Conservation (phyloP, 2,797 vertebrate genomes). For the Chelidonichthys spinosus region DNA sequence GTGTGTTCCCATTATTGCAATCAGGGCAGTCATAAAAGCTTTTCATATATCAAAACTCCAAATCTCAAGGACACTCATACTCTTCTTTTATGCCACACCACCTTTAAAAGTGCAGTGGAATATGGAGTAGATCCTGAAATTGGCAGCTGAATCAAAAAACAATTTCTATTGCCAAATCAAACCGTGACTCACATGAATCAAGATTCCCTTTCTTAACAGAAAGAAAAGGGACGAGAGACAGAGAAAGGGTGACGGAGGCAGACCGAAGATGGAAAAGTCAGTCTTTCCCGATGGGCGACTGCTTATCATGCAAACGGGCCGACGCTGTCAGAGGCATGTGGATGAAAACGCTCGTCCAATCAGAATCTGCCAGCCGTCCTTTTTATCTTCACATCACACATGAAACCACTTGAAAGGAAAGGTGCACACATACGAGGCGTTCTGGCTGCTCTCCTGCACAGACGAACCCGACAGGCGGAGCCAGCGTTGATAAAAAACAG, state of each 20-base stretch:
- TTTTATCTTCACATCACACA: conserved; percentile 26
- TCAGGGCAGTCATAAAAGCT: no score
- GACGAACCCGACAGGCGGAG: conserved; percentile 26
- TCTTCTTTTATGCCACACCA: no score
- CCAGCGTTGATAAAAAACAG: conserved; percentile 8
- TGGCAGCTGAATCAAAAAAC: no score
- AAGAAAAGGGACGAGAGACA: background rate
- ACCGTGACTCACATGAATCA: no score
- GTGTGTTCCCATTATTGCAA: no score
- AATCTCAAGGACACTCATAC: no score
- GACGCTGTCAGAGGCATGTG: conserved; percentile 28
- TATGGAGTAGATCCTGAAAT: no score
- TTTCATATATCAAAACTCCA: no score
- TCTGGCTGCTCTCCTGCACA: background rate
- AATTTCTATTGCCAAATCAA: no score
- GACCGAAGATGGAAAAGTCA: conserved; percentile 7
- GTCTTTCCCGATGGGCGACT: conserved; percentile 37
- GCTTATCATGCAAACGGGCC: conserved; percentile 52
- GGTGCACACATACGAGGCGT: background rate
- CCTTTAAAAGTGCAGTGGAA: no score
- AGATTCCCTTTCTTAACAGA: no score
- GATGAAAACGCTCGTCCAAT: conserved; percentile 29
- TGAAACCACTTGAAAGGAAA: conserved; percentile 18
- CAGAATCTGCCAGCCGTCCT: conserved; percentile 24
- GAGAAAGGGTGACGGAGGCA: background rate